Base-by-base conservation (phyloP, 2,888 invertebrate genomes). In the Bombyx huttoni region DNA sequence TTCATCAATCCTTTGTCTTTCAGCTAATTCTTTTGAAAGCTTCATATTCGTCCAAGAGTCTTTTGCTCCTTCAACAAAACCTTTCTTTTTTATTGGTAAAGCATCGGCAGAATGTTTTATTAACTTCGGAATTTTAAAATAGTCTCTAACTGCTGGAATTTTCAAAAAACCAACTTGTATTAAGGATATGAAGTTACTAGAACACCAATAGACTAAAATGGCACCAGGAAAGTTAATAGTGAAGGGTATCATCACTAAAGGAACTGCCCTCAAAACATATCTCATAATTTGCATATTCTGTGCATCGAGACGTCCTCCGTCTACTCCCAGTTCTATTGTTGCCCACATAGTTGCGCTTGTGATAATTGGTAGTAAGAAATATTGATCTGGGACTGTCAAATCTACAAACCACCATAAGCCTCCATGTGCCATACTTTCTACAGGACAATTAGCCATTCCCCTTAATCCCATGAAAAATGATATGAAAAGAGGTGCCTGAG, bases 381-480 rank as follows among this genome's bases (percentile, higher is more conserved):
- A 95, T 49, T 98, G 98, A 88, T 99, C 99, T 3, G 94, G 90
- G 9, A 96, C 77, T 0, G 98, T 97, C 48, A 99, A 90, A 89
- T 99, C 98, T 3, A 91, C 87, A 75, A 99, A 98, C 99, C 99
- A 99, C 65, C 90, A 92, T 1, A 96, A 61, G 0, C 99, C 99
- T 35, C 99, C 99, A 0, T 91, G 89, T 58, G 91, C 90, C 90
- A 99, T 91, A 71, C 97, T 97, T 47, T 96, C 96, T 45, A 99
- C 95, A 1, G 98, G 98, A 35, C 94, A 90, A 68, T 93, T 94
- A 1, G 97, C 92, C 98, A 99, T 98, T 58, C 91, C 88, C 62
- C 96, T 90, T 49, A 99, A 80, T 0, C 94, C 96, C 83, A 96
- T 90, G 73, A 98, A 99, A 74, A 97, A 95, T 0, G 98, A 97